Evolutionary conservation across 1,140 invertebrate genomes (phyloP), one percentile per base, ranked within the genome.

Genomic region (Bacillus rossius): DNA sequence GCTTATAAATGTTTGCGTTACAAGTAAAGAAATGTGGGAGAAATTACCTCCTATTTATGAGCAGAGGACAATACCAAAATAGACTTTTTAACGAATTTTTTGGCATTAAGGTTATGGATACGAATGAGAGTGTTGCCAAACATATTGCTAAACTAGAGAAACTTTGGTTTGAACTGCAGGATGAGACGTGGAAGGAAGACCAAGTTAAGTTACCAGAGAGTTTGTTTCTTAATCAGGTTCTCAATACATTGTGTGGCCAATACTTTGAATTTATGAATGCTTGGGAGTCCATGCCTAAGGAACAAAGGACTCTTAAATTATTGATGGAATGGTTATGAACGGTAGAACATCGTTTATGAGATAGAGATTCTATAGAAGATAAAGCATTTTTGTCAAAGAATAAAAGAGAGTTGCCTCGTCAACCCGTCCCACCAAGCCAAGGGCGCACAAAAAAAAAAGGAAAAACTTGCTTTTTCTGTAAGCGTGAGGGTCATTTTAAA

Each of bases 81-180:
- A 43, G 64, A 38, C 34, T 70, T 4, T 60, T 67, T 22, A 65
- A 69, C 50, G 26, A 58, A 19, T 66, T 70, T 63, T 70, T 70
- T 61, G 55, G 55, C 29, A 45, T 57, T 38, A 61, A 61, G 34
- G 60, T 60, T 47, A 67, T 58, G 56, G 58, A 66, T 57, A 37
- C 61, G 8, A 43, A 22, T 38, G 63, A 64, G 37, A 45, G 57
- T 38, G 60, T 69, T 23, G 57, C 60, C 8, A 61, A 64, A 26
- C 64, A 65, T 48, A 60, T 68, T 43, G 57, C 67, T 20, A 22
- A 41, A 10, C 41, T 70, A 8, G 58, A 70, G 38, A 55, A 58
- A 42, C 48, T 57, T 16, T 68, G 63, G 58, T 20, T 41, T 26
- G 66, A 69, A 26, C 40, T 70, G 37, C 66, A 67, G 53, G 64